Conservation (phyloP, 2,888 invertebrate genomes). For the Zonitis immaculata region DNA sequence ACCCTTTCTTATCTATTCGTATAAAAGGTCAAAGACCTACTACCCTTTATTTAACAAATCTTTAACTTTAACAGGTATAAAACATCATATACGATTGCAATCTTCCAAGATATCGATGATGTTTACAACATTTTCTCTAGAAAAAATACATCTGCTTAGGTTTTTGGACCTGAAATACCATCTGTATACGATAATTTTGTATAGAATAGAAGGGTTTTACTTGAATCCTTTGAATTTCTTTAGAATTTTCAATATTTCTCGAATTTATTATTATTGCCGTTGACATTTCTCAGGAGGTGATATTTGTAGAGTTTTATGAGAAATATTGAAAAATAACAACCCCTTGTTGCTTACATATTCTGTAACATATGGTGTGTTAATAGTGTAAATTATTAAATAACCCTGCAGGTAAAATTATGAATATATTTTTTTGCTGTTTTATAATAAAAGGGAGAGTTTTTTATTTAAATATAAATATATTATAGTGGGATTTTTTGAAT, state of each 20-base stretch:
- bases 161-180: conserved; percentile 12
- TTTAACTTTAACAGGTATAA: background rate
- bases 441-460: background rate
- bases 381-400: conserved; percentile 17
- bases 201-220: conserved; percentile 9
- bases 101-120: conserved; percentile 5
- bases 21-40: conserved; percentile 19
- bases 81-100: conserved; percentile 1
- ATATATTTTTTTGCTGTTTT: background rate
- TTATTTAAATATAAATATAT: background rate
- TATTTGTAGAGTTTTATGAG: background rate
- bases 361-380: conserved; percentile 15
- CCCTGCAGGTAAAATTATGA: conserved; percentile 10
- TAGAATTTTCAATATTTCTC: conserved; percentile 1
- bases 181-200: conserved; percentile 18
- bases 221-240: conserved; percentile 4
- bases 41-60: background rate
- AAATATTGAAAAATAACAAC: background rate
- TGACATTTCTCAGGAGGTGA: background rate
- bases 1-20: background rate
- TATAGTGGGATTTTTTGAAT: background rate
- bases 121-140: conserved; percentile 12
- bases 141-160: conserved; percentile 17
- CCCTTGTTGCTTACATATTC: background rate
- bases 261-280: background rate